A percentile compares a stretch with the other conserved stretches of the same genome.
Evolutionary conservation across 2,797 vertebrate genomes (phyloP).

Genomic region (Argentina silus): DNA sequence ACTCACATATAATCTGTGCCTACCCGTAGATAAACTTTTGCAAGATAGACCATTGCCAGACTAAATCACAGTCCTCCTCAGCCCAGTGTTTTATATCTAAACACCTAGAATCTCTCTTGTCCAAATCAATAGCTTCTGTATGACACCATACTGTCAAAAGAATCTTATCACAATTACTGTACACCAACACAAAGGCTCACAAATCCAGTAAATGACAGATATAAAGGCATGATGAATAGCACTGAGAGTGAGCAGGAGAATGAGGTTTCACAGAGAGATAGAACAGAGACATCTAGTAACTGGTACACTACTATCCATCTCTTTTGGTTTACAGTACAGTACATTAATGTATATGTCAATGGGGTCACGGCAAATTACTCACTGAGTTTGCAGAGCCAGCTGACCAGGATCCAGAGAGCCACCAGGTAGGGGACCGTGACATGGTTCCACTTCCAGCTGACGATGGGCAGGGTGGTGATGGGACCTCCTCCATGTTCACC

Average conservation of each 20-base stretch:
- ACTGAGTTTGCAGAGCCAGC: constrained; percentile 94
- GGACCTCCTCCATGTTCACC: neutral
- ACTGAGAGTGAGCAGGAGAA: no score
- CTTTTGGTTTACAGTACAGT: no score
- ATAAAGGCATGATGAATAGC: no score
- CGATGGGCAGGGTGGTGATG: constrained; percentile 81
- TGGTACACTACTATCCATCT: no score
- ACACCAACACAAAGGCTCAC: no score
- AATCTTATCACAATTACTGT: no score
- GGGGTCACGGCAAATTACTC: constrained; percentile 58
- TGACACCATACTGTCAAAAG: no score
- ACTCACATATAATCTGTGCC: neutral
- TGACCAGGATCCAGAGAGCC: constrained; percentile 90
- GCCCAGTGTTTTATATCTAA: neutral
- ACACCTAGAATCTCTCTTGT: neutral
- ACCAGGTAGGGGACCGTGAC: constrained; percentile 88
- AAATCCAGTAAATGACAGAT: no score
- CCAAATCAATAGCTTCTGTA: neutral
- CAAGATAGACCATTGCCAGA: neutral
- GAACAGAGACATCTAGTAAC: no score
- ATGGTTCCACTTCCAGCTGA: constrained; percentile 90
- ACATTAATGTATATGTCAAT: no score
- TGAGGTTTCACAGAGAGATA: no score
- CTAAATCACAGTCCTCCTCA: constrained; percentile 12
- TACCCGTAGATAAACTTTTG: neutral